phyloP scores from a whole-genome alignment of 2,113 vertebrate genomes.

The Passer montanus region DNA sequence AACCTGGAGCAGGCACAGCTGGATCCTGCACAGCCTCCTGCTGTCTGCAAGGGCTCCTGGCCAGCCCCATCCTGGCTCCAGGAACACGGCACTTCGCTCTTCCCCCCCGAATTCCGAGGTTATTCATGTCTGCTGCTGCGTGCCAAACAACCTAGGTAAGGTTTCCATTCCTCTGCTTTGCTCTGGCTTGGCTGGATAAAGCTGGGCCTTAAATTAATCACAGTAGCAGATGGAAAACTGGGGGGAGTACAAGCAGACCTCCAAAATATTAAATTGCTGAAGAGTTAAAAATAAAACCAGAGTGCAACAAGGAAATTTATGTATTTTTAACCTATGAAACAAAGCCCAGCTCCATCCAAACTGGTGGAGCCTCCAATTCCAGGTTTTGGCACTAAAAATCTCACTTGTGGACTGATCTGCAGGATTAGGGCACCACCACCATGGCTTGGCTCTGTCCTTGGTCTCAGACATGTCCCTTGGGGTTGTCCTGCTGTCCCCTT shows the following conservation, averaged over 20 bases:
- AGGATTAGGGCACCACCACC: neutral
- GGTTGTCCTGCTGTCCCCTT: too few relatives aligned
- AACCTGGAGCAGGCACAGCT: neutral
- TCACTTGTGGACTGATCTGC: neutral
- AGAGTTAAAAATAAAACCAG: slow-evolving; percentile 59
- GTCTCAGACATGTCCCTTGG: neutral
- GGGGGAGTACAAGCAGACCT: neutral
- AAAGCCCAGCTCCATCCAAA: neutral
- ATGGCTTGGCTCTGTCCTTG: fast-evolving
- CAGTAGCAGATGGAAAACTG: slow-evolving; percentile 60
- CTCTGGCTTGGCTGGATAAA: neutral
- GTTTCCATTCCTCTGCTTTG: slow-evolving; percentile 14
- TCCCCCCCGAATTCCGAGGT: neutral
- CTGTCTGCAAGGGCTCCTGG: neutral
- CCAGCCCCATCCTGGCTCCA: neutral
- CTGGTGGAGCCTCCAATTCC: fast-evolving
- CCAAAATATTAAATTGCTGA: slow-evolving; percentile 12
- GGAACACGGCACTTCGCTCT: neutral
- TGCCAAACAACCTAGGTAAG: slow-evolving; percentile 8
- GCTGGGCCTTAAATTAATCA: slow-evolving; percentile 29
- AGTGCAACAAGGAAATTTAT: neutral
- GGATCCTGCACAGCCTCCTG: neutral
- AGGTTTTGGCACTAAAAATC: neutral
- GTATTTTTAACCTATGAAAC: neutral
- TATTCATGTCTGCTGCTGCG: neutral